Conservation (phyloP, 2,113 vertebrate species). For the Lates calcarifer region DNA sequence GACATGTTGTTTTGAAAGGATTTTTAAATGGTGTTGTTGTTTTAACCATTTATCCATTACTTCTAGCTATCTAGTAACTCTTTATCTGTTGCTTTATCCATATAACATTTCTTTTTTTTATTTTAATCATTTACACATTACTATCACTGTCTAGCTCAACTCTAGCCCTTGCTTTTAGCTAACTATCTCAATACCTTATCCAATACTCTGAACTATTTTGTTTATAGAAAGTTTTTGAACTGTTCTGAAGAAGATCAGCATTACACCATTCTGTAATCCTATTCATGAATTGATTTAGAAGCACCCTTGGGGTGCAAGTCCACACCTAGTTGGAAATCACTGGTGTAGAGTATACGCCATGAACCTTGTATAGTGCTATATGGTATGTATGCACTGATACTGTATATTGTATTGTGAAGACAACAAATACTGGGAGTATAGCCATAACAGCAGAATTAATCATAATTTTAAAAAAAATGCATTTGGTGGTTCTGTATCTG, state of each 20-base stretch:
- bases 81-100: background rate
- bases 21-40: background rate
- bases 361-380: background rate
- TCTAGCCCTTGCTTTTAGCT: background rate
- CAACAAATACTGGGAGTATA: constrained; percentile 8
- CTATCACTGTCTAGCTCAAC: too few relatives aligned
- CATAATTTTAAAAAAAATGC: background rate
- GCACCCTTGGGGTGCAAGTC: background rate
- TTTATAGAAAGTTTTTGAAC: background rate
- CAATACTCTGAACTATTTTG: background rate
- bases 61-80: background rate
- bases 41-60: background rate
- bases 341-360: background rate
- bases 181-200: too few relatives aligned
- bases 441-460: constrained; percentile 31
- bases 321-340: background rate
- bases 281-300: too few relatives aligned
- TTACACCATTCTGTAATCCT: background rate
- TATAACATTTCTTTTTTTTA: too few relatives aligned
- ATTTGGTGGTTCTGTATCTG: constrained; percentile 18
- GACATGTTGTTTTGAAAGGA: too few relatives aligned
- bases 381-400: background rate
- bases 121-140: background rate
- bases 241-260: background rate
- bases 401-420: constrained; percentile 8